These are phyloP conservation scores for Carapus acus DNA, from an alignment of 2,797 vertebrate species.

Conservation along the genomic window DNA sequence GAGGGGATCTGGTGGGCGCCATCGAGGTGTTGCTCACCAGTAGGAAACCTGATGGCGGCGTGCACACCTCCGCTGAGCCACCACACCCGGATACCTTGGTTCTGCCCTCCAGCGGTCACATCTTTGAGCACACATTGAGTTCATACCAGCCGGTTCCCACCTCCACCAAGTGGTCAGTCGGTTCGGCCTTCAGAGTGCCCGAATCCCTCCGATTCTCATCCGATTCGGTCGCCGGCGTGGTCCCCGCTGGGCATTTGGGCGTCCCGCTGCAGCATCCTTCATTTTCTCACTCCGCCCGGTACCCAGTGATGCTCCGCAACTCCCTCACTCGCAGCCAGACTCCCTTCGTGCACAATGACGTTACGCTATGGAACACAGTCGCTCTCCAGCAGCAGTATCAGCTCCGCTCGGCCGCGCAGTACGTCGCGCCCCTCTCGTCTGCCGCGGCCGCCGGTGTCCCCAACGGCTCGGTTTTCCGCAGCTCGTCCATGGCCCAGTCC, in stretches of 20 bases:
- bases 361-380: slow-evolving; percentile 97
- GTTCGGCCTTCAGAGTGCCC: slow-evolving; percentile 93
- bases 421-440: slow-evolving; percentile 85
- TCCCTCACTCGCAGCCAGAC: slow-evolving; percentile 85
- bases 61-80: slow-evolving; percentile 61
- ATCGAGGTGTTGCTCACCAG: slow-evolving; percentile 96
- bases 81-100: slow-evolving; percentile 72
- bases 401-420: slow-evolving; percentile 84
- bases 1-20: slow-evolving; percentile 91
- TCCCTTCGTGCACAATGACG: slow-evolving; percentile 88
- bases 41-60: slow-evolving; percentile 68
- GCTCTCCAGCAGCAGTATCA: slow-evolving; percentile 97
- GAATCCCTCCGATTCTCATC: slow-evolving; percentile 86
- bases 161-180: slow-evolving; percentile 94
- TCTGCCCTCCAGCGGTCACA: slow-evolving; percentile 82
- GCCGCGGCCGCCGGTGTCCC: slow-evolving; percentile 59
- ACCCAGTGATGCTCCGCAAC: slow-evolving; percentile 91
- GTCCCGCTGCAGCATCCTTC: slow-evolving; percentile 86
- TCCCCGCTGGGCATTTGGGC: slow-evolving; percentile 76
- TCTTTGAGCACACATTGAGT: slow-evolving; percentile 86
- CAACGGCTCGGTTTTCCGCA: slow-evolving; percentile 77
- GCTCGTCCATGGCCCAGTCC: slow-evolving; percentile 80
- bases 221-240: slow-evolving; percentile 71
- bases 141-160: slow-evolving; percentile 89
- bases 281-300: slow-evolving; percentile 89